Percentiles rank a stretch among this genome's conserved stretches.
Conservation (phyloP, 2,113 vertebrate genomes). For the Morone saxatilis region DNA sequence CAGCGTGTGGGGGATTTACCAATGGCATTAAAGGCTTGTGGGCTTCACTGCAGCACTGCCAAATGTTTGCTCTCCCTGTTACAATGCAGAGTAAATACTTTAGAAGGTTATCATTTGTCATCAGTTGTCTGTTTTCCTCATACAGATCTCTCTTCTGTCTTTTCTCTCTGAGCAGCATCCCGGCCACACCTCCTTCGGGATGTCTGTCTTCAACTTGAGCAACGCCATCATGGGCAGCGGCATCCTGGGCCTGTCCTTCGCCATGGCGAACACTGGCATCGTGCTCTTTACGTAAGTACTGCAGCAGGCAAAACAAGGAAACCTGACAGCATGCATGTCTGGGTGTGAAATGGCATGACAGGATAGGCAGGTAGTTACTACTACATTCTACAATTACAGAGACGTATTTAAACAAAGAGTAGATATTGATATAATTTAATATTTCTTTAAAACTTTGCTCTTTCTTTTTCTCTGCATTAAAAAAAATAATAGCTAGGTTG, state of each 20-base stretch:
- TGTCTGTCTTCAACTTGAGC: conserved; percentile 97
- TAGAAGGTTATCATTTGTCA: not conserved
- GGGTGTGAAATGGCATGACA: not conserved
- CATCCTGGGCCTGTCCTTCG: conserved; percentile 95
- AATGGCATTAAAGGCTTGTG: not conserved
- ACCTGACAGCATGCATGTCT: not conserved
- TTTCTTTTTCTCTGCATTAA: not conserved
- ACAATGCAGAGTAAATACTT: not conserved
- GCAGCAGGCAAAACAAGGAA: too few relatives aligned
- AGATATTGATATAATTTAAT: not conserved
- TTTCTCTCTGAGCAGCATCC: conserved; percentile 85
- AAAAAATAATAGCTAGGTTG: too few relatives aligned
- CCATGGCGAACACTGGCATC: conserved; percentile 98
- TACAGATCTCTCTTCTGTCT: not conserved
- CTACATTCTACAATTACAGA: not conserved
- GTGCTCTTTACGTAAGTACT: conserved; percentile 92
- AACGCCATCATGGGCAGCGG: conserved; percentile 99
- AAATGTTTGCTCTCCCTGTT: not conserved
- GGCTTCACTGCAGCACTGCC: not conserved
- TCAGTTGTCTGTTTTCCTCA: not conserved
- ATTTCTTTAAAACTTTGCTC: not conserved
- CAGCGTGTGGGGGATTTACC: not conserved
- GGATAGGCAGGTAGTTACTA: not conserved
- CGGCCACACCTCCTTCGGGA: conserved; percentile 93
- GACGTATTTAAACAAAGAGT: not conserved